phyloP scores from a whole-genome alignment of 2,113 vertebrate species.

The Rhynchomys soricoides region DNA sequence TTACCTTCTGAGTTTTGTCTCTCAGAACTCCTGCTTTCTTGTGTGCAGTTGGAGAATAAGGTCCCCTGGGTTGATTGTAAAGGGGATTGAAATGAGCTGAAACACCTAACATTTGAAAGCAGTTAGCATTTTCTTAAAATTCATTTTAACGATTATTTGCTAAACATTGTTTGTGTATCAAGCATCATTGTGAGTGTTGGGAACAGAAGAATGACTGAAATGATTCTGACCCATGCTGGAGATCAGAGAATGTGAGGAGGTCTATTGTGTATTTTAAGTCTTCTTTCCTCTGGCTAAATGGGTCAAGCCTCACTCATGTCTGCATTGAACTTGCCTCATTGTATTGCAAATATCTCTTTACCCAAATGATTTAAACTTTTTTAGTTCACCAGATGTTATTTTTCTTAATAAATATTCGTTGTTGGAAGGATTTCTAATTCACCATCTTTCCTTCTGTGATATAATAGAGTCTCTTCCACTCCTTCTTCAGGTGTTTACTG shows the following conservation, averaged over 20 bases:
- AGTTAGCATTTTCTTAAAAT: not conserved
- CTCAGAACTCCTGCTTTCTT: not conserved
- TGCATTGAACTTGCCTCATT: constrained; percentile 2
- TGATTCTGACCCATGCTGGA: not conserved
- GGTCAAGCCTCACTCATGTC: not conserved
- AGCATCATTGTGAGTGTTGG: not conserved
- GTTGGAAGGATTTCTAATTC: constrained; percentile 2
- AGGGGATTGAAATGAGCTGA: not conserved
- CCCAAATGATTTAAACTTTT: constrained; percentile 13
- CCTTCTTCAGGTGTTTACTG: not conserved
- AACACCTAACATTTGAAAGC: not conserved
- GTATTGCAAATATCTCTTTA: not conserved
- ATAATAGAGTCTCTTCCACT: not conserved
- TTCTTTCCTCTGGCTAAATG: not conserved
- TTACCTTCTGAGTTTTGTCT: not conserved
- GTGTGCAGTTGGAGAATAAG: not conserved
- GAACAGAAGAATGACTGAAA: constrained; percentile 11
- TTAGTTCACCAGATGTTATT: constrained; percentile 13
- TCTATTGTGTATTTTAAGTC: not conserved
- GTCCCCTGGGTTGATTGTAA: not conserved
- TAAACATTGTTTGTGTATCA: not conserved
- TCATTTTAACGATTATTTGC: constrained; percentile 21
- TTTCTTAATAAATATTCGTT: constrained; percentile 21
- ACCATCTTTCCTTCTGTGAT: not conserved
- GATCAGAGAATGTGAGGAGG: not conserved